Base-by-base conservation (phyloP, 2,113 vertebrate species). In the Gavia stellata region DNA sequence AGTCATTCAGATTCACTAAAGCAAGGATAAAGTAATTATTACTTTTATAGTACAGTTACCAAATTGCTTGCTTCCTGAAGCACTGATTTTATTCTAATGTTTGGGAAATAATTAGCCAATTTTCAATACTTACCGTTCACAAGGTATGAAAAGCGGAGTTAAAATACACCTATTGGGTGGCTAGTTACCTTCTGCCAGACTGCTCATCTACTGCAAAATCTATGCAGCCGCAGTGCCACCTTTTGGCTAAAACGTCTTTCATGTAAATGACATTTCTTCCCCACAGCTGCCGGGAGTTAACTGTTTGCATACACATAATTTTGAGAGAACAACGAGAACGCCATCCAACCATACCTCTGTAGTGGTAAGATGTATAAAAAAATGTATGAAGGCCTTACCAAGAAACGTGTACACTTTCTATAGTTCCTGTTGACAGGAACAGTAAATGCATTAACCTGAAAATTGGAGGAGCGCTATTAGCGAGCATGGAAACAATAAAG, bases 161-260 rank as follows among this genome's bases (percentile, higher is more conserved):
- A 50, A 50, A 87, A 52, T 10, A 11, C n/a, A 7, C 0, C 1
- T 17, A 31, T 6, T 9, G 52, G 40, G 31, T 10, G 26, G 23
- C 45, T 83, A 28, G 10, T 61, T 49, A 40, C 53, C 16, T 29
- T 63, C 86, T 52, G 29, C n/a, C 33, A 67, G 50, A 8, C 50
- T 53, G 20, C 50, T 65, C 61, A 16, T 17, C 34, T n/a, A 7
- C 56, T 55, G 78, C 29, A 68, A 61, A 56, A 86, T 96, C 92
- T 82, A 9, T 96, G 98, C 94, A 96, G 95, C 96, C 91, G 94
- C 95, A 98, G 96, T 96, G 98, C 98, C 98, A 98, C 97, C 98
- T 98, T 98, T 98, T 96, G 98, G 98, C 92, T 96, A 87, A 96
- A 97, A 92, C 19, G 19, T 68, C 92, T 95, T 75, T 89, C 18